Evolutionary conservation across 2,888 invertebrate genomes (phyloP), one percentile per base, ranked within the genome.

Genomic region (Dorcus parallelipipedus): DNA sequence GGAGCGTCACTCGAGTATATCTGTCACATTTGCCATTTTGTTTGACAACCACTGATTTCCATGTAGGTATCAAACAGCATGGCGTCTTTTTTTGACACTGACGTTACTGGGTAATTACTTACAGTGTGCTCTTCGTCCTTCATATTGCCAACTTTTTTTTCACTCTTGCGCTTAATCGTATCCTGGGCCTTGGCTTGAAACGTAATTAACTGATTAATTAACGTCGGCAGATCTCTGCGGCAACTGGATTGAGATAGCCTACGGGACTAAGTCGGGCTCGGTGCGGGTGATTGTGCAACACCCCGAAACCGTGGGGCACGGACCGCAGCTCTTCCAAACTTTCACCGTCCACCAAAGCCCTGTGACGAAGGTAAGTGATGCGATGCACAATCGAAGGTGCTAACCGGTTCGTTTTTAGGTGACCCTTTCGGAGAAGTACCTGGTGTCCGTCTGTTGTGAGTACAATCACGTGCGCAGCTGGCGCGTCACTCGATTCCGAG

Each of bases 201-300:
- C 23, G 47, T 38, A 49, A 54, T 26, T 47, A 54, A 38, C 41
- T 43, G 51, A 6, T 33, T 7, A 33, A 33, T 20, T 64, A 55
- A 56, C 54, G 55, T 59, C 69, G 68, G 43, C 75, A 95, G 96
- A 93, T 83, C 82, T 96, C 58, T 95, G 95, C 79, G 97, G 97
- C 47, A 98, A 98, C 79, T 98, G 98, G 97, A 97, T 99, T 72
- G 99, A 99, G 81, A 98, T 99, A 70, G 99, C 98, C 0, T 99
- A 99, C 77, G 99, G 98, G 3, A 99, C 98, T 0, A 89, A 91
- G 66, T 93, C 92, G 14, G 98, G 98, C 2, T 93, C 93, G 0
- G 97, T 99, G 14, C 84, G 97, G 38, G 96, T 99, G 1, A 97
- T 99, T 59, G 97, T 98, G 0, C 98, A 98, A 72, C 98, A 99